Conservation (phyloP, 1,140 invertebrate species). For the Drosophila asahinai region DNA sequence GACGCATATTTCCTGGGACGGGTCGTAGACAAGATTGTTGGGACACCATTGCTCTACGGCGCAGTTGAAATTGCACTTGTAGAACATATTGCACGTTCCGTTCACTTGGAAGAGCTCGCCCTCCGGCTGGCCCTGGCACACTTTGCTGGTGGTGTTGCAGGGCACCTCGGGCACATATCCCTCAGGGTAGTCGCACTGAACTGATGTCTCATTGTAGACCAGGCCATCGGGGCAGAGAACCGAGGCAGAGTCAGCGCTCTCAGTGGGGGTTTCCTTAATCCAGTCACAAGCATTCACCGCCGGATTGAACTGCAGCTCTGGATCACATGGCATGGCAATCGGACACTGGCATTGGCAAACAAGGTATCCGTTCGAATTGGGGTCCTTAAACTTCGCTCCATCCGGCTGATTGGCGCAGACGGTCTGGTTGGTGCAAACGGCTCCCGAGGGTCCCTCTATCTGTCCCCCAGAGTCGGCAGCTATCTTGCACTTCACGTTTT, state of each 20-base stretch:
- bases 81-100: constrained; percentile 65
- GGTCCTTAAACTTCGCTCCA: constrained; percentile 38
- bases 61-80: constrained; percentile 69
- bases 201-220: constrained; percentile 59
- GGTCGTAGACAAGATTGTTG: constrained; percentile 58
- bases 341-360: constrained; percentile 71
- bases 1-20: constrained; percentile 2
- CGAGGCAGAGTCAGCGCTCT: background rate
- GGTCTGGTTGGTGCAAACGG: constrained; percentile 35
- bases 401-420: constrained; percentile 35
- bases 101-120: constrained; percentile 56
- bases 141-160: constrained; percentile 36
- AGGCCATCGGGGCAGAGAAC: constrained; percentile 42
- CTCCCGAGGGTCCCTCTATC: constrained; percentile 60
- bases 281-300: constrained; percentile 45
- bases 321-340: constrained; percentile 57
- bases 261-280: background rate
- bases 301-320: constrained; percentile 45
- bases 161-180: constrained; percentile 55
- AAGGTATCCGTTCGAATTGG: constrained; percentile 52
- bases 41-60: constrained; percentile 67
- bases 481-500: constrained; percentile 46
- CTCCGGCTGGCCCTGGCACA: constrained; percentile 54
- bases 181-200: constrained; percentile 58
- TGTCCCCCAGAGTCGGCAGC: constrained; percentile 24